Percentiles rank a stretch among this genome's conserved stretches.
phyloP scores from a whole-genome alignment of 2,113 vertebrate species.

The Aix galericulata region DNA sequence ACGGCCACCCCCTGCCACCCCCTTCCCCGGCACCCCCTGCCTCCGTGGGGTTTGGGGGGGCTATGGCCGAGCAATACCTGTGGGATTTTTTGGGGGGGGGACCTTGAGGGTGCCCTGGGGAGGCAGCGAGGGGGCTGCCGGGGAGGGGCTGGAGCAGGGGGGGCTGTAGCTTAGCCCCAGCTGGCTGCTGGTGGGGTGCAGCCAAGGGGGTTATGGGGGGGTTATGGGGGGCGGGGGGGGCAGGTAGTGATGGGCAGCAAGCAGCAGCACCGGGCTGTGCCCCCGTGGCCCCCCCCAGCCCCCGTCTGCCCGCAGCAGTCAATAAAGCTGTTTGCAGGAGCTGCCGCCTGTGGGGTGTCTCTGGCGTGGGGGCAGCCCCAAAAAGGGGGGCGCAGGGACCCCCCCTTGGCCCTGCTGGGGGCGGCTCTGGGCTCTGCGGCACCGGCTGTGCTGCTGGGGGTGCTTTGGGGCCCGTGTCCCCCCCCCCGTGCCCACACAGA shows the following conservation, averaged over 20 bases:
- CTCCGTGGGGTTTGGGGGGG: not conserved
- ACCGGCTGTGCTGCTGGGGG: not conserved
- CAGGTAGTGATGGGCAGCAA: not conserved
- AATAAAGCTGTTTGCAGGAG: slow-evolving; percentile 68
- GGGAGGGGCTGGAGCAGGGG: not conserved
- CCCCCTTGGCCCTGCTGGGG: not conserved
- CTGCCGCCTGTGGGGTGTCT: not conserved
- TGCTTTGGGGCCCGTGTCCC: too few relatives aligned
- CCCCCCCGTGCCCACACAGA: not conserved
- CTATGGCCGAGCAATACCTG: not conserved
- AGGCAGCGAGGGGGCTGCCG: not conserved
- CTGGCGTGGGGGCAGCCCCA: not conserved
- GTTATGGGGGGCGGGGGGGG: not conserved
- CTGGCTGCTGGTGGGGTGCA: not conserved
- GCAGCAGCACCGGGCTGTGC: not conserved
- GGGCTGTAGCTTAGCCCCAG: slow-evolving; percentile 35
- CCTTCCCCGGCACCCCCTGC: slow-evolving; percentile 30
- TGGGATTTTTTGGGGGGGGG: not conserved
- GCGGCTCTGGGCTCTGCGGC: not conserved
- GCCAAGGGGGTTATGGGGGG: not conserved
- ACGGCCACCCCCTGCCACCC: slow-evolving; percentile 51
- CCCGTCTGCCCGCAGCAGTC: slow-evolving; percentile 19
- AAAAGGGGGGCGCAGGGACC: not conserved
- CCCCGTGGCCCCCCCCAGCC: not conserved
- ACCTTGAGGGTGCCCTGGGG: not conserved